A percentile compares a stretch with the other conserved stretches of the same genome.
Conservation (phyloP, 1,140 invertebrate species). For the Drosophila bocki region DNA sequence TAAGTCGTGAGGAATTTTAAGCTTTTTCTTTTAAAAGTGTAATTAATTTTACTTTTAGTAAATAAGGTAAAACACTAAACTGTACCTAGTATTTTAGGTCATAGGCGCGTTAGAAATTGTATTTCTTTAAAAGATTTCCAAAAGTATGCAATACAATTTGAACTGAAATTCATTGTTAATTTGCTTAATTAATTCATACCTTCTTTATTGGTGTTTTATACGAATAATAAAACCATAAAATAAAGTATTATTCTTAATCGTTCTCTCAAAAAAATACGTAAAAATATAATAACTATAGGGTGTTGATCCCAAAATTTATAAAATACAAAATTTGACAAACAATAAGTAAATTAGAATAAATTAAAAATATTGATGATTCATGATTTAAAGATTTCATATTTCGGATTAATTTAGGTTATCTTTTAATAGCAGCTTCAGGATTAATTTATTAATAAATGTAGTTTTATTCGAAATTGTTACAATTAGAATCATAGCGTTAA, state of each 20-base stretch:
- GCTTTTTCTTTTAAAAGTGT: too few species aligned
- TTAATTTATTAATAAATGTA: neutral
- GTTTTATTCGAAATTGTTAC: neutral
- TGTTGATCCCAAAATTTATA: neutral
- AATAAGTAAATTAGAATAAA: neutral
- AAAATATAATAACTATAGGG: neutral
- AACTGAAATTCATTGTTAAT: neutral
- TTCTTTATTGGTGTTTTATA: neutral
- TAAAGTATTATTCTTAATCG: neutral
- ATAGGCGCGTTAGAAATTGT: too few species aligned
- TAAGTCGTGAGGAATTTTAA: neutral
- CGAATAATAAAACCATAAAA: neutral
- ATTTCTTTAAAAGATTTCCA: neutral
- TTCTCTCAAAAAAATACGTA: neutral
- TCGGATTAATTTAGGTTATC: too few species aligned
- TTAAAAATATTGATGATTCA: too few species aligned
- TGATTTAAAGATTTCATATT: too few species aligned
- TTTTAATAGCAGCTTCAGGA: neutral
- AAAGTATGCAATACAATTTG: neutral
- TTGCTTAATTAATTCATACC: neutral
- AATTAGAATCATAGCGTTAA: neutral
- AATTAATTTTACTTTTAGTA: neutral
- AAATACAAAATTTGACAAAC: neutral
- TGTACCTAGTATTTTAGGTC: neutral
- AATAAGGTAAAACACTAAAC: neutral